Conservation (phyloP, 2,797 vertebrate genomes). For the Alectoris magna region DNA sequence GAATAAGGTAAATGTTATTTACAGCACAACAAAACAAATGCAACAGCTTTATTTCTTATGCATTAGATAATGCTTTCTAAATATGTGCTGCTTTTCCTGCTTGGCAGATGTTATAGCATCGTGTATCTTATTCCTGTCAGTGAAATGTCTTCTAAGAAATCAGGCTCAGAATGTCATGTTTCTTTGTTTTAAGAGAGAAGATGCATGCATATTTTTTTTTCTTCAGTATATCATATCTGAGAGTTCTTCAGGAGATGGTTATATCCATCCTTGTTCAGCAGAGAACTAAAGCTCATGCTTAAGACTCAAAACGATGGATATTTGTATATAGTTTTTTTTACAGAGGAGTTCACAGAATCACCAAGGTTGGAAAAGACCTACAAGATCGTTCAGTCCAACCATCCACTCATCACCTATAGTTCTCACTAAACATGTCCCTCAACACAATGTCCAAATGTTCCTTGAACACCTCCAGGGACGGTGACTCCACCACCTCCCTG, state of each 20-base stretch:
- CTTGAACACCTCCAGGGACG: too few species aligned
- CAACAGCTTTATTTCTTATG: background rate
- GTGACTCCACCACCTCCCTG: too few species aligned
- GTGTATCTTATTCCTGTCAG: background rate
- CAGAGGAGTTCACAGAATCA: background rate
- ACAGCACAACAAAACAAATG: background rate
- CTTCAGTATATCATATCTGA: background rate
- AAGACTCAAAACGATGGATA: background rate
- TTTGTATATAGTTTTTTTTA: background rate
- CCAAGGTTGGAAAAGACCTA: too few species aligned
- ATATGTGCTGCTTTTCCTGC: background rate
- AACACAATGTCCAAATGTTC: too few species aligned
- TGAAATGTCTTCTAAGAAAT: background rate
- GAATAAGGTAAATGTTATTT: conserved; percentile 87
- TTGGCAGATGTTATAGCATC: background rate
- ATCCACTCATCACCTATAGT: too few species aligned
- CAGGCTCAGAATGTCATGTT: background rate
- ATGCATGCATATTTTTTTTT: background rate
- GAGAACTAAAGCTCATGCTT: background rate
- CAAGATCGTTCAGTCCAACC: too few species aligned
- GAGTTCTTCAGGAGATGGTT: background rate
- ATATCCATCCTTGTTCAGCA: background rate
- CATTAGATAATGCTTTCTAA: background rate
- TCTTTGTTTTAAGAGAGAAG: background rate
- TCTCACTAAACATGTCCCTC: too few species aligned